A percentile compares a stretch with the other conserved stretches of the same genome.
Conservation (phyloP, 2,888 invertebrate genomes). For the Amphipyra tragopoginis region DNA sequence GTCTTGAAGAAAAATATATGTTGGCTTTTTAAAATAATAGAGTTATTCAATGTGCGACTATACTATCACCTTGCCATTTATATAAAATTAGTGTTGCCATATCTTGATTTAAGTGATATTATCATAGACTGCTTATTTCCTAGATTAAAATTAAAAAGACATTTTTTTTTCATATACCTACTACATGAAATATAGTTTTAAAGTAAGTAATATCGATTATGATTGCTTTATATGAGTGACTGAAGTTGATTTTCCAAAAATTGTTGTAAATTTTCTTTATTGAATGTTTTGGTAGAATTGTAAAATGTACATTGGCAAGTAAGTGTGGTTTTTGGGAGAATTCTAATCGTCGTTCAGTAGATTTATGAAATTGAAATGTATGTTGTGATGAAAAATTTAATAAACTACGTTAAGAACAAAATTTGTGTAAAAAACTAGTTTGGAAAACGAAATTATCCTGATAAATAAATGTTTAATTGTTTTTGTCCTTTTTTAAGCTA, state of each 20-base stretch:
- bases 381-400: slow-evolving; percentile 38
- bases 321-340: slow-evolving; percentile 40
- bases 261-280: background rate
- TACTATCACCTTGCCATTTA: slow-evolving; percentile 52
- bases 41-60: slow-evolving; percentile 23
- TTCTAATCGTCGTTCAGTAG: slow-evolving; percentile 37
- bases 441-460: slow-evolving; percentile 2
- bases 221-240: slow-evolving; percentile 35
- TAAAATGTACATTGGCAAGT: slow-evolving; percentile 46
- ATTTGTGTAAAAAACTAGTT: slow-evolving; percentile 7
- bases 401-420: slow-evolving; percentile 20
- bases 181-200: slow-evolving; percentile 35
- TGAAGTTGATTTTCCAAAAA: slow-evolving; percentile 26
- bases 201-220: slow-evolving; percentile 37
- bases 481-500: slow-evolving; percentile 13
- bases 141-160: slow-evolving; percentile 64
- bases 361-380: slow-evolving; percentile 38
- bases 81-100: slow-evolving; percentile 65
- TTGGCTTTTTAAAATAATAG: background rate
- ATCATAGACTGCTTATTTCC: slow-evolving; percentile 77
- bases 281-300: slow-evolving; percentile 33
- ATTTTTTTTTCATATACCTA: slow-evolving; percentile 53
- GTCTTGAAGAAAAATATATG: too few species aligned
- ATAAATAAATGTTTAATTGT: background rate
- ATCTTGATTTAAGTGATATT: slow-evolving; percentile 75